Evolutionary conservation across 2,888 invertebrate genomes (phyloP), one percentile per base, ranked within the genome.

Genomic region (Dinocampus coccinellae): DNA sequence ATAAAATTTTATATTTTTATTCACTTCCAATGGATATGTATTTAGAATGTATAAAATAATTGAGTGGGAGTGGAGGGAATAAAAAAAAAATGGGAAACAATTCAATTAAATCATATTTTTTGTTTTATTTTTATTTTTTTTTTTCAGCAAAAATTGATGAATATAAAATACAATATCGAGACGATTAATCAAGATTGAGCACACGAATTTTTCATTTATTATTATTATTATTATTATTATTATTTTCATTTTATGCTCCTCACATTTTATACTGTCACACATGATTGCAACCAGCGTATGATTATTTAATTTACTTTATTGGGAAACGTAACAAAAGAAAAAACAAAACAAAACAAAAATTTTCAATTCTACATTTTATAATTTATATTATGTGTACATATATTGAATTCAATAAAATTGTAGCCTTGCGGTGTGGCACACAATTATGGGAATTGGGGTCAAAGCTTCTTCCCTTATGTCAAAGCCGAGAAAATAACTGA

Each of bases 401-500:
- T 20, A 16, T 52, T 9, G 52, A 20, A 16, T 52, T 3, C n/a
- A 57, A 9, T 57, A 13, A 10, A 57, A 26, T 26, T 13, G n/a
- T 26, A 24, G n/a, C 13, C 24, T 29, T 26, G 29, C 26, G 7
- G 11, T 26, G 24, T 26, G 57, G 13, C 26, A 26, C 13, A 24
- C 13, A 24, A 26, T 13, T 29, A 11, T 22, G 22, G 72, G 73
- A 73, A 76, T 76, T 68, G 73, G 71, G 77, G 77, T 76, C 77
- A 76, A 76, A 77, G 77, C 75, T 76, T 76, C 72, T 70, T 76
- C 73, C 73, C 53, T 72, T 61, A 69, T 42, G 69, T 58, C 64
- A 74, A 75, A 75, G 67, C 75, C 71, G 61, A 69, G 61, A 55
- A 75, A 76, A 74, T 76, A 69, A 72, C 76, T 69, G 53, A 70